These are phyloP conservation scores for Phallusia fumigata DNA, from an alignment of 23 tunicate species.

Conservation along the genomic window DNA sequence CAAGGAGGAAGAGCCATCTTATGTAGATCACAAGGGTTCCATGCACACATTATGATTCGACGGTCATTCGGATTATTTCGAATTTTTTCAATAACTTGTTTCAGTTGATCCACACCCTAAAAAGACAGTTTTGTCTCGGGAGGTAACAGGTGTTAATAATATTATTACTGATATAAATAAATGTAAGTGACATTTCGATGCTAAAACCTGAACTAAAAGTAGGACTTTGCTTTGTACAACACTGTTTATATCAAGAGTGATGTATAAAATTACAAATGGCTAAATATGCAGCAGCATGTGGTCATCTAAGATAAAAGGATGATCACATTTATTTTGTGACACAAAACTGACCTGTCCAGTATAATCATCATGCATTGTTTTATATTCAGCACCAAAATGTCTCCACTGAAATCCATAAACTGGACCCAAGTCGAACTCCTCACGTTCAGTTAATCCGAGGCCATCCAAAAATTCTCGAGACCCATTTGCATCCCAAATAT, in stretches of 20 bases:
- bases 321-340: too few relatives aligned
- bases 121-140: not conserved
- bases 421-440: conserved; percentile 92
- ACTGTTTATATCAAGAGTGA: too few relatives aligned
- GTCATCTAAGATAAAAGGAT: too few relatives aligned
- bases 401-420: conserved; percentile 99
- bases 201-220: too few relatives aligned
- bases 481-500: conserved; percentile 98
- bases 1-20: conserved; percentile 98
- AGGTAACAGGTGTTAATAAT: too few relatives aligned
- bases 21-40: conserved; percentile 77
- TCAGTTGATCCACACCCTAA: conserved; percentile 91
- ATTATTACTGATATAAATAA: too few relatives aligned
- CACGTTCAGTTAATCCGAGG: conserved; percentile 72
- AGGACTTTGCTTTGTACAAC: too few relatives aligned
- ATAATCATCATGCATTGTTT: conserved; percentile 85
- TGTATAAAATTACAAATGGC: too few relatives aligned
- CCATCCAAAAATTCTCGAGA: conserved; percentile 87
- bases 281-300: too few relatives aligned
- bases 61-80: conserved; percentile 77
- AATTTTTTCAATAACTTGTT: conserved; percentile 76
- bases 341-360: conserved; percentile 70
- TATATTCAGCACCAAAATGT: conserved; percentile 90
- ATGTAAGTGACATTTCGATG: too few relatives aligned
- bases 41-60: conserved; percentile 92